Percentiles rank a stretch among this genome's conserved stretches.
Evolutionary conservation across 2,888 invertebrate genomes (phyloP).

Genomic region (Odontomyia ornata): DNA sequence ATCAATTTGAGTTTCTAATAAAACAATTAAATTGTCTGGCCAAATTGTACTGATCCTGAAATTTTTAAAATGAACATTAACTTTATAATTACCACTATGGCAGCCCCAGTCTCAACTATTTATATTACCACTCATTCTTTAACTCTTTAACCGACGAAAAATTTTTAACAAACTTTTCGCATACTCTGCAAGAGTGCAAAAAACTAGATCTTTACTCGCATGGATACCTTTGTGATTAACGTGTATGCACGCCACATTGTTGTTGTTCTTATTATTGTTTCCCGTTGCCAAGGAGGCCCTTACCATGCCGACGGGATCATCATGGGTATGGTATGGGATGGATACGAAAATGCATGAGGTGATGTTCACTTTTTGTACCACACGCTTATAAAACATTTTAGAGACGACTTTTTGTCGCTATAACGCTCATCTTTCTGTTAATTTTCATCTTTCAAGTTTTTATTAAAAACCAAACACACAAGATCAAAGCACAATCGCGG

Average conservation of each 20-base stretch:
- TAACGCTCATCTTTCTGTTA: slow-evolving; percentile 43
- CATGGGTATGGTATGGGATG: neutral
- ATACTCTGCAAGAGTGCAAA: neutral
- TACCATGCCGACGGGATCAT: neutral
- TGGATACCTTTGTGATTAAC: slow-evolving; percentile 29
- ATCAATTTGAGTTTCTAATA: too few relatives aligned
- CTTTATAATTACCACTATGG: neutral
- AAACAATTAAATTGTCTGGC: too few relatives aligned
- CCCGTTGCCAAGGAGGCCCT: neutral
- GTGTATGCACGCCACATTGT: neutral
- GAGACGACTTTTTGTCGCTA: slow-evolving; percentile 48
- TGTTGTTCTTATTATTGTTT: too few relatives aligned
- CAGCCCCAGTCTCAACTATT: neutral
- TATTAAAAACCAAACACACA: slow-evolving; percentile 16
- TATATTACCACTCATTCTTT: neutral
- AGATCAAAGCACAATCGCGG: slow-evolving; percentile 37
- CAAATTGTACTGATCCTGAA: too few relatives aligned
- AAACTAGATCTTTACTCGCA: slow-evolving; percentile 40
- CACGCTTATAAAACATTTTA: slow-evolving; percentile 33
- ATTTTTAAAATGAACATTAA: neutral
- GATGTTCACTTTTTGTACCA: slow-evolving; percentile 30
- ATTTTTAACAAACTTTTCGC: slow-evolving; percentile 27
- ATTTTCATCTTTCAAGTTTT: slow-evolving; percentile 44
- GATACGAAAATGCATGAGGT: slow-evolving; percentile 40
- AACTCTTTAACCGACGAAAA: slow-evolving; percentile 20